Evolutionary conservation across 2,113 vertebrate species (phyloP).

Genomic region (Nyctibius bracteatus): DNA sequence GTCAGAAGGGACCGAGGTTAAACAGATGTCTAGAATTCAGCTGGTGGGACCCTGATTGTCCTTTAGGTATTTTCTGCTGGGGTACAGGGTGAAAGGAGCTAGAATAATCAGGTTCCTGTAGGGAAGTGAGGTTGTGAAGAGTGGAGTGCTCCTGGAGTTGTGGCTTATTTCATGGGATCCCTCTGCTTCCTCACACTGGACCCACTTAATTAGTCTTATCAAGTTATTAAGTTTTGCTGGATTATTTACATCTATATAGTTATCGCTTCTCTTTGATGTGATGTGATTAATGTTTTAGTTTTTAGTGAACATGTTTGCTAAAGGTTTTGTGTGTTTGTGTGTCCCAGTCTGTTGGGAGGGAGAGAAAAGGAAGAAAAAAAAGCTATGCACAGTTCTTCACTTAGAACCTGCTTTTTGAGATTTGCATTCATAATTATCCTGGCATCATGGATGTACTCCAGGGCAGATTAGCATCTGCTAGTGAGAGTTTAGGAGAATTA

Average conservation of each 20-base stretch:
- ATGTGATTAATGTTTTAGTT: neutral
- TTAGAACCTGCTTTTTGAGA: neutral
- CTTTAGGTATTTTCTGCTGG: neutral
- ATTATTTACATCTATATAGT: neutral
- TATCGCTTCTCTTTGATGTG: neutral
- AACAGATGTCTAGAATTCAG: neutral
- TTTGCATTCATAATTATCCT: neutral
- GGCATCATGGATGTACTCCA: neutral
- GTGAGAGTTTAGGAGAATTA: constrained; percentile 28
- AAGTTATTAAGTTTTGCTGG: neutral
- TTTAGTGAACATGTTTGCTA: neutral
- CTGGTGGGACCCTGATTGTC: neutral
- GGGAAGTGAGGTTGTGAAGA: neutral
- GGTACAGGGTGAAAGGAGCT: neutral
- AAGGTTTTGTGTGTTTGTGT: neutral
- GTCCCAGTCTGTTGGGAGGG: neutral
- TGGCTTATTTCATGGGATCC: neutral
- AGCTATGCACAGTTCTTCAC: neutral
- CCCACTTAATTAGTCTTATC: neutral
- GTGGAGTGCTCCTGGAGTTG: neutral
- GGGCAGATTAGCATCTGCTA: constrained; percentile 8
- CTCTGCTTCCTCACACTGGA: neutral
- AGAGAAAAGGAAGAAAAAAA: neutral
- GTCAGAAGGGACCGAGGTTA: neutral
- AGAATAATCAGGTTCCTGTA: neutral